Evolutionary conservation across 2,113 vertebrate genomes (phyloP).

Genomic region (Heteronetta atricapilla): DNA sequence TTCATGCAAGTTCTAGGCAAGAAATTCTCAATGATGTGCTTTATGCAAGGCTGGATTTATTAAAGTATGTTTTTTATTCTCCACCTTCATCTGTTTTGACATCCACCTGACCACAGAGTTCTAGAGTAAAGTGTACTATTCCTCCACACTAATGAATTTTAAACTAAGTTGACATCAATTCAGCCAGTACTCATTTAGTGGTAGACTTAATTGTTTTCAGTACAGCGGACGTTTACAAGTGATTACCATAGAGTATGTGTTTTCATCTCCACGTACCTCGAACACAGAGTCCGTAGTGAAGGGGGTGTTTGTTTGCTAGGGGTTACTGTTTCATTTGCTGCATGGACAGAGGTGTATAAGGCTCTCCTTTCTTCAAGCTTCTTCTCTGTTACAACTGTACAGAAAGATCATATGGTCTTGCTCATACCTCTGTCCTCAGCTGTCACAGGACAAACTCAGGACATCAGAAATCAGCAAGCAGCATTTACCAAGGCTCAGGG

Average conservation of each 20-base stretch:
- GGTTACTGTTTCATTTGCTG: neutral
- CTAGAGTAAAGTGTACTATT: neutral
- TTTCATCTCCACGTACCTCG: neutral
- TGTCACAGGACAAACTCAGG: neutral
- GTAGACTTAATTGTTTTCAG: neutral
- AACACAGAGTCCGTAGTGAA: fast-evolving
- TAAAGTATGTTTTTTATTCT: neutral
- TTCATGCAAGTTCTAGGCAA: neutral
- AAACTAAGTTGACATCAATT: neutral
- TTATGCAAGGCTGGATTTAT: neutral
- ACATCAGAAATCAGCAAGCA: neutral
- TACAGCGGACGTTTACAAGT: neutral
- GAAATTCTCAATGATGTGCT: neutral
- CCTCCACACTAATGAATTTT: neutral
- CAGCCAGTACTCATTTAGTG: neutral
- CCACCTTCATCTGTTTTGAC: neutral
- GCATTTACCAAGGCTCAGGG: neutral
- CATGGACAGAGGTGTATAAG: neutral
- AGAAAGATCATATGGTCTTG: neutral
- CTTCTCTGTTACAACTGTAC: neutral
- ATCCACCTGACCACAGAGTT: neutral
- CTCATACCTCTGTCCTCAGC: neutral
- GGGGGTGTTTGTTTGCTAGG: neutral
- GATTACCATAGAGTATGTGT: fast-evolving
- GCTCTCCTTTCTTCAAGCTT: neutral